These are phyloP conservation scores for Amphiprion ocellaris DNA, from an alignment of 2,113 vertebrate genomes.

Conservation along the genomic window DNA sequence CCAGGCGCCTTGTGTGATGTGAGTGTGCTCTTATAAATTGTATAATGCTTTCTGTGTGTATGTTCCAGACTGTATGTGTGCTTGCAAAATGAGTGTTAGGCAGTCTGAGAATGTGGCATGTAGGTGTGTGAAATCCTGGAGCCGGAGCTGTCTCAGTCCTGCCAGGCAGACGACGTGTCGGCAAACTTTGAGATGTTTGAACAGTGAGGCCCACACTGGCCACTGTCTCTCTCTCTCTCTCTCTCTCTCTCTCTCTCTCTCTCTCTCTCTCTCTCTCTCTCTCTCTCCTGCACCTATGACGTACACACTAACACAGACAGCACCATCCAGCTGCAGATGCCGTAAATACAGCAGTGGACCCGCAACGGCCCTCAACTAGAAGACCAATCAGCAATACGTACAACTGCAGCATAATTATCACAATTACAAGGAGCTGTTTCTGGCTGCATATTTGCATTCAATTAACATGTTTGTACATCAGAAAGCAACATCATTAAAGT, in stretches of 20 bases:
- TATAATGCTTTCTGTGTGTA: slow-evolving; percentile 15
- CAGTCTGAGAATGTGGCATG: slow-evolving; percentile 85
- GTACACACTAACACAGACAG: slow-evolving; percentile 63
- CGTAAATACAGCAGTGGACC: slow-evolving; percentile 9
- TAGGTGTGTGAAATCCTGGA: slow-evolving; percentile 79
- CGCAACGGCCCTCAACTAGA: not conserved
- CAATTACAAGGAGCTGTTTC: too few species aligned
- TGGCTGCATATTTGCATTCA: too few species aligned
- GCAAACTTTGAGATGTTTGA: slow-evolving; percentile 81
- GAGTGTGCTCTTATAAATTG: not conserved
- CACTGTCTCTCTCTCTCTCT: slow-evolving; percentile 43
- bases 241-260: slow-evolving; percentile 30
- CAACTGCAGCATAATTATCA: too few species aligned
- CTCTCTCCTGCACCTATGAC: not conserved
- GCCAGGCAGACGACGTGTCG: slow-evolving; percentile 71
- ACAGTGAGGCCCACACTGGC: slow-evolving; percentile 77
- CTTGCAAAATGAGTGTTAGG: slow-evolving; percentile 61
- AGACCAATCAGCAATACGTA: not conserved
- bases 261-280: slow-evolving; percentile 34
- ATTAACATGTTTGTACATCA: too few species aligned
- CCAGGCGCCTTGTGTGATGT: not conserved
- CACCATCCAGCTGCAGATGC: slow-evolving; percentile 69
- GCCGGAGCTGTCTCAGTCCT: slow-evolving; percentile 64
- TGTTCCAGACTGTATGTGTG: slow-evolving; percentile 23
- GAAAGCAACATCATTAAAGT: too few species aligned